Evolutionary conservation across 2,888 invertebrate species (phyloP), one percentile per base, ranked within the genome.

Genomic region (Mimachlamys varia): DNA sequence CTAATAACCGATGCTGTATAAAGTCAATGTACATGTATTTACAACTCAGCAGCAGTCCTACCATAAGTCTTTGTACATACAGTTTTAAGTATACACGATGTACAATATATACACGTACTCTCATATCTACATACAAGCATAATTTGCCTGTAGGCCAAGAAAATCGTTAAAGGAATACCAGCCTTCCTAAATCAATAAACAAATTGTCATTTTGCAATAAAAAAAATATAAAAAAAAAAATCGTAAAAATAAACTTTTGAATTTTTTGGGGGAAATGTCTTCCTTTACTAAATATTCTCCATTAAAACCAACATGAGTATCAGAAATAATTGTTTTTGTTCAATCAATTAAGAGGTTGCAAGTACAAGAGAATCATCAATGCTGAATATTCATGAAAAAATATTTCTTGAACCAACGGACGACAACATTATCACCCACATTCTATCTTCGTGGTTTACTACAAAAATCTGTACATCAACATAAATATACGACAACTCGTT

Each of bases 301-400:
- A 33, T 5, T 76, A 76, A 58, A 58, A 58, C 22, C 19, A 22
- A 2, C 13, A 53, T 3, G 7, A 7, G 44, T 44, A 27, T n/a
- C 22, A 10, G 10, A 62, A 62, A n/a, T 19, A 0, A 62, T 2
- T n/a, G 13, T 62, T 22, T 62, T 1, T 22, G 12, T 76, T 76
- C 10, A 33, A 27, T 27, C 33, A 15, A 76, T 76, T 10, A 76
- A 27, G 27, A 27, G 0, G 27, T 15, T 58, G 58, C 19, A 17
- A 22, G 76, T 76, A 27, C 76, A 76, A 76, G 76, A 76, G 76
- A 76, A 33, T 76, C 33, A 7, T 15, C 33, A 76, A 76, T 76
- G 76, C 76, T 76, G 76, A 76, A 76, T 76, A 76, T 76, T 76
- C 76, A 33, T 76, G 76, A 76, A 76, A 76, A 44, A 76, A 76